Evolutionary conservation across 2,113 vertebrate species (phyloP).

Genomic region (Hypanus sabinus): DNA sequence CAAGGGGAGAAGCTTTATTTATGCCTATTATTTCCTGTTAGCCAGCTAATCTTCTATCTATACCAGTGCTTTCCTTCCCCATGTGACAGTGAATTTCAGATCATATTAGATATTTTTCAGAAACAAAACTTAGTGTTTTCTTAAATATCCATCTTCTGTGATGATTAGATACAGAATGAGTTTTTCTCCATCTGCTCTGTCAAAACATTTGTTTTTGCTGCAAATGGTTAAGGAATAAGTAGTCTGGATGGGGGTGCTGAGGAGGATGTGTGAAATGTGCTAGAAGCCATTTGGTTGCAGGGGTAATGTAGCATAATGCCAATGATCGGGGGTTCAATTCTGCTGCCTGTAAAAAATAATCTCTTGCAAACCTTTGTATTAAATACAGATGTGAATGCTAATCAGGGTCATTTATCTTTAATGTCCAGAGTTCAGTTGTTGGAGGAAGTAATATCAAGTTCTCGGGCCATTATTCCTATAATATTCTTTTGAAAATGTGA

Average conservation of each 20-base stretch:
- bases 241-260: not conserved
- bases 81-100: not conserved
- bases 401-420: no score
- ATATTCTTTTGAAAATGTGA: not conserved
- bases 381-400: no score
- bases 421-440: no score
- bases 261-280: not conserved
- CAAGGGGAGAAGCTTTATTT: no score
- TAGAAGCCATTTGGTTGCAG: not conserved
- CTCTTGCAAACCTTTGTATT: no score
- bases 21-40: no score
- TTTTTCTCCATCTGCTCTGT: not conserved
- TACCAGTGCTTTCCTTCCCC: not conserved
- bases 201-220: not conserved
- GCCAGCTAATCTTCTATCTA: no score
- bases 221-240: not conserved
- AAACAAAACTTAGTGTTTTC: not conserved
- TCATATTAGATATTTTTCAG: not conserved
- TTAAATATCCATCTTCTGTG: not conserved
- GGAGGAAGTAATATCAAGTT: not conserved
- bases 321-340: no score
- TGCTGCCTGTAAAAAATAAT: no score
- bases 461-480: no score
- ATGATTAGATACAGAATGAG: not conserved
- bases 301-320: not conserved